Base-by-base conservation (phyloP, 2,888 invertebrate genomes). In the Drosophila kokeensis region DNA sequence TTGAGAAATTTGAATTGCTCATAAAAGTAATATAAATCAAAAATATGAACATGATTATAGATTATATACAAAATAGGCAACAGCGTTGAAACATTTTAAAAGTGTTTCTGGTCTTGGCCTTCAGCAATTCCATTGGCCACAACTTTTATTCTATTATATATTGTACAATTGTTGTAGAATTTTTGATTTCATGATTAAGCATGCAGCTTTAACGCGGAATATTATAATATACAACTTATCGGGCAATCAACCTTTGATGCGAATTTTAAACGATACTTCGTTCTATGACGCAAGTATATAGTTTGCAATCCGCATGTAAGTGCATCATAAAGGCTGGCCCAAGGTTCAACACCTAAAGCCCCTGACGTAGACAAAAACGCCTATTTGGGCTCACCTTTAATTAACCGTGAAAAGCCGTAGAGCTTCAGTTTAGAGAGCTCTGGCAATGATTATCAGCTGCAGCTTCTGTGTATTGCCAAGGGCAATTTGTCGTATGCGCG, bases 341-440 rank as follows among this genome's bases (percentile, higher is more conserved):
- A 42, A n/a, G 60, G 69, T 62, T 74, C 69, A 75, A 53, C 45
- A 60, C 40, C 52, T 59, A 57, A 53, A 27, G n/a, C 24, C 38
- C 27, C 60, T 74, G 79, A 75, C 53, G 79, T 66, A 60, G 59
- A 30, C 60, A 40, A 29, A 40, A 29, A n/a, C 61, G 32, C 21
- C 36, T 59, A 42, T 55, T 53, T 40, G 27, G 67, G 54, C 69
- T 86, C 86, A 86, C 86, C 86, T 86, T 86, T 90, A 86, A 90
- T 64, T 86, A 87, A 86, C 86, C 86, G 86, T 90, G 82, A 86
- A 88, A 86, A 68, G 60, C 54, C 54, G 58, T 30, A 40, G n/a
- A 59, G 53, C 11, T 49, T 13, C 42, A 57, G 49, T n/a, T 54
- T 13, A 29, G 27, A 13, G 21, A 30, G n/a, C n/a, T 6, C 21